phyloP scores from a whole-genome alignment of 1,140 invertebrate species.

The Drosophila athabasca region DNA sequence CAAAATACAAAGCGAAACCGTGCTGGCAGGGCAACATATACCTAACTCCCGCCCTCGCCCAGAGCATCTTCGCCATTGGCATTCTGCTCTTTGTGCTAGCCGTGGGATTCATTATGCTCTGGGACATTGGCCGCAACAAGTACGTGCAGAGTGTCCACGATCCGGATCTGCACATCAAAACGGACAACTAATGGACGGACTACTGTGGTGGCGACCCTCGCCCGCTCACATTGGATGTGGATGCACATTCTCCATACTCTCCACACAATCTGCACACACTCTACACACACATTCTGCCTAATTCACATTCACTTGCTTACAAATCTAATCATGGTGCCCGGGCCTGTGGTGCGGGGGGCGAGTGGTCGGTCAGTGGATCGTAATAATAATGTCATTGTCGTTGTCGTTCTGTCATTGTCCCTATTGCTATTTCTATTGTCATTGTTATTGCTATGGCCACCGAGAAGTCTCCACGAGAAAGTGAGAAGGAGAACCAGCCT shows the following conservation, averaged over 20 bases:
- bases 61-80: conserved; percentile 15
- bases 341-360: not conserved
- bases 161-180: conserved; percentile 46
- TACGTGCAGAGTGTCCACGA: conserved; percentile 13
- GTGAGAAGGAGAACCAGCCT: not conserved
- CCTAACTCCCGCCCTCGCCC: conserved; percentile 17
- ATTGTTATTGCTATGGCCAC: conserved; percentile 19
- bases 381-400: conserved; percentile 81
- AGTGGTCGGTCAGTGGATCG: conserved; percentile 22
- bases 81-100: conserved; percentile 18
- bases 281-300: conserved; percentile 20
- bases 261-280: too few relatives aligned
- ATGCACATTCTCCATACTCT: conserved; percentile 38
- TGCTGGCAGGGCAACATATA: conserved; percentile 50
- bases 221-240: not conserved
- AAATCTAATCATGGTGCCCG: conserved; percentile 60
- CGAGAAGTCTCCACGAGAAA: conserved; percentile 7
- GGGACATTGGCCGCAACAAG: conserved; percentile 36
- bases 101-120: conserved; percentile 32
- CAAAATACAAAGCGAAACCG: conserved; percentile 26
- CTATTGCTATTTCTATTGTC: conserved; percentile 38
- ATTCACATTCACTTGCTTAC: conserved; percentile 73
- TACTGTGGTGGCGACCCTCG: conserved; percentile 37
- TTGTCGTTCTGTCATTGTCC: conserved; percentile 53
- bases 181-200: conserved; percentile 7